Conservation (phyloP, 2,888 invertebrate species). For the Drosophila prostipennis region DNA sequence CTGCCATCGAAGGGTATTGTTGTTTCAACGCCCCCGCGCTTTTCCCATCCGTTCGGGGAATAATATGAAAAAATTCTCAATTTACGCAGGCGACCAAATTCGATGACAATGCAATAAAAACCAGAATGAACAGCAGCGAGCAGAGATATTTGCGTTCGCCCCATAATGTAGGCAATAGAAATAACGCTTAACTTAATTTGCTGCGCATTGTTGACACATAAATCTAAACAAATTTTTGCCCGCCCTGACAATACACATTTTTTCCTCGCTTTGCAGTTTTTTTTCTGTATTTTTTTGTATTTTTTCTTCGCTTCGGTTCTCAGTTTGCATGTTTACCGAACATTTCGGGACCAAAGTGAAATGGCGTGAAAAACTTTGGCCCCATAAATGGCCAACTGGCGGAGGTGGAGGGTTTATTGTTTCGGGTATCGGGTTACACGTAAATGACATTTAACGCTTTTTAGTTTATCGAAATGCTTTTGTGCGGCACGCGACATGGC, state of each 20-base stretch:
- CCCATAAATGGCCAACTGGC: conserved; percentile 68
- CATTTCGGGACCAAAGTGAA: conserved; percentile 67
- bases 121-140: conserved; percentile 15
- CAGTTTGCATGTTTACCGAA: conserved; percentile 68
- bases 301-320: conserved; percentile 5
- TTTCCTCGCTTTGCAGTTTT: conserved; percentile 29
- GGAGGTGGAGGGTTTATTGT: conserved; percentile 34
- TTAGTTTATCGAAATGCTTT: conserved; percentile 71
- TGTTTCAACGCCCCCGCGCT: neutral
- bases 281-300: neutral
- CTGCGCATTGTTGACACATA: conserved; percentile 73
- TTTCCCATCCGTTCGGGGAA: conserved; percentile 22
- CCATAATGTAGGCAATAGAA: conserved; percentile 73
- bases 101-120: conserved; percentile 46
- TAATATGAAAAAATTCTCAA: conserved; percentile 71
- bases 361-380: conserved; percentile 77
- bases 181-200: conserved; percentile 71
- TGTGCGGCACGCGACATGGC: conserved; percentile 62
- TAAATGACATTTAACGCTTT: conserved; percentile 80
- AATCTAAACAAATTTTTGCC: conserved; percentile 63
- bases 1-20: conserved; percentile 54
- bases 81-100: conserved; percentile 53
- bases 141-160: conserved; percentile 23
- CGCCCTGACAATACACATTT: conserved; percentile 32
- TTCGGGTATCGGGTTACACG: conserved; percentile 64